These are phyloP conservation scores for Papilio machaon DNA, from an alignment of 1,140 invertebrate species.

Conservation along the genomic window DNA sequence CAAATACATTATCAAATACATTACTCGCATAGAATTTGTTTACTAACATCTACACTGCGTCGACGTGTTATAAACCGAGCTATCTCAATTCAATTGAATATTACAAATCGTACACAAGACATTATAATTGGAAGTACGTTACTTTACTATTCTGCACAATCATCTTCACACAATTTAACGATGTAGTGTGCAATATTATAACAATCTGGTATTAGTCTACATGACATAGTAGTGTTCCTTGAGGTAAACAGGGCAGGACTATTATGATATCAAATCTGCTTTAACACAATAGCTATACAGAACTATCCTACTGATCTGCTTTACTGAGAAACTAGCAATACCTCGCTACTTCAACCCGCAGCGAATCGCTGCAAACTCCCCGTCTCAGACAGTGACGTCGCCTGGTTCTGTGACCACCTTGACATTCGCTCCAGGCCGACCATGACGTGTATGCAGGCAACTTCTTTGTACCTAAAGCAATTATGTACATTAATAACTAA, in stretches of 20 bases:
- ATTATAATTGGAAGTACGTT: too few relatives aligned
- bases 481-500: slow-evolving; percentile 26
- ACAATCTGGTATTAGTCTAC: background rate
- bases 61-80: background rate
- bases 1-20: slow-evolving; percentile 21
- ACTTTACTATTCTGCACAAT: too few relatives aligned
- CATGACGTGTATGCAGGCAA: slow-evolving; percentile 60
- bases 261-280: background rate
- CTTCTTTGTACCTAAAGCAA: slow-evolving; percentile 55
- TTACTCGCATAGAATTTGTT: slow-evolving; percentile 22
- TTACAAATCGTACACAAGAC: background rate
- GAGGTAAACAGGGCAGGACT: background rate
- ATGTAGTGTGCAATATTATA: background rate
- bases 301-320: background rate
- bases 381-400: slow-evolving; percentile 65
- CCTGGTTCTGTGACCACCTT: slow-evolving; percentile 59
- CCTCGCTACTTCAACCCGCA: slow-evolving; percentile 70
- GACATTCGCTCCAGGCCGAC: slow-evolving; percentile 64
- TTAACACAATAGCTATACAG: background rate
- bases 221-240: background rate
- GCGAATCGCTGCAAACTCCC: slow-evolving; percentile 61
- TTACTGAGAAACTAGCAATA: slow-evolving; percentile 40
- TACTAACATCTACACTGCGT: slow-evolving; percentile 18
- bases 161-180: too few relatives aligned
- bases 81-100: background rate